phyloP scores from a whole-genome alignment of 2,113 vertebrate genomes.

The Myanophis thanlyinensis region DNA sequence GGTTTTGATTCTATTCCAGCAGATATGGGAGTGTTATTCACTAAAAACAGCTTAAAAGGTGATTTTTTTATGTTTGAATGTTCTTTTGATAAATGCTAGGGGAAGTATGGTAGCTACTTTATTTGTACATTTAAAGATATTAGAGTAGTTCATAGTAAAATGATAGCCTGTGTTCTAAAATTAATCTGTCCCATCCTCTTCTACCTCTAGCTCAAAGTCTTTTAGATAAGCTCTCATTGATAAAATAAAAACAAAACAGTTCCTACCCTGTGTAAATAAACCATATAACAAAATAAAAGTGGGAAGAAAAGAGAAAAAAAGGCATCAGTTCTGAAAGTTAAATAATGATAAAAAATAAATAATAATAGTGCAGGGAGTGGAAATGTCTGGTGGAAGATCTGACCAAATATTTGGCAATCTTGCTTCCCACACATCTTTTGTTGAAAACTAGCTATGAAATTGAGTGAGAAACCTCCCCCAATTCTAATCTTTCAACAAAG shows the following conservation, averaged over 20 bases:
- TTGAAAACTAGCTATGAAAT: background rate
- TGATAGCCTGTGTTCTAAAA: background rate
- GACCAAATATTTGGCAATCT: no score
- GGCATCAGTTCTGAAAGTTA: background rate
- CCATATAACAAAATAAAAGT: background rate
- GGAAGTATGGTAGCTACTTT: background rate
- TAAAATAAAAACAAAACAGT: background rate
- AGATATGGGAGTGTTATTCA: conserved; percentile 91
- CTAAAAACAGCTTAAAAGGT: conserved; percentile 90
- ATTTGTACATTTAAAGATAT: background rate
- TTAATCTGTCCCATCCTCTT: background rate
- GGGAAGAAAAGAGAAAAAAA: background rate
- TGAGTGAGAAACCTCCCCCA: background rate
- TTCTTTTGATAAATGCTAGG: background rate
- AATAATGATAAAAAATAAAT: background rate
- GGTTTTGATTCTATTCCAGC: conserved; percentile 97
- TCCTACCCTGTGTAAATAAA: background rate
- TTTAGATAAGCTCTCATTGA: background rate
- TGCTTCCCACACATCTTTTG: background rate
- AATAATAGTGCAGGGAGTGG: background rate
- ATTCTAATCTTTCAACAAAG: background rate
- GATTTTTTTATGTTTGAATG: conserved; percentile 35
- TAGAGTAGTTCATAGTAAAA: background rate
- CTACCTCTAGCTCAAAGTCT: background rate
- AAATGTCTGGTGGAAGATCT: no score